These are phyloP conservation scores for Agrotis clavis DNA, from an alignment of 2,888 invertebrate genomes.

Conservation along the genomic window DNA sequence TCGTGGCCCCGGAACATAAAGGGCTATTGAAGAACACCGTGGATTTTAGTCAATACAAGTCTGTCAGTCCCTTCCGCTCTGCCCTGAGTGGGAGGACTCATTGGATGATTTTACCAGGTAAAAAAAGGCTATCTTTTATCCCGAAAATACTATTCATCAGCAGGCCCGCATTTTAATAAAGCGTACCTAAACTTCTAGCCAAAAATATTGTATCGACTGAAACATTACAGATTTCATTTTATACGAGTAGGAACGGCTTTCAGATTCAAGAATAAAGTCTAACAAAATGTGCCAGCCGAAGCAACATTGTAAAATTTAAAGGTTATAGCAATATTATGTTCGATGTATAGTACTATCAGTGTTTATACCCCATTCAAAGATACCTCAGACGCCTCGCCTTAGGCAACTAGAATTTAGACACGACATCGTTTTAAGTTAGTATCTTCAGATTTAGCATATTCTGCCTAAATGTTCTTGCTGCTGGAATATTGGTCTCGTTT, in stretches of 20 bases:
- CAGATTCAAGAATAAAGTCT: constrained; percentile 20
- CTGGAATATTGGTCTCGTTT: neutral
- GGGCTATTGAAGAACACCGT: no score
- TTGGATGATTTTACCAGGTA: no score
- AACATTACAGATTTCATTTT: neutral
- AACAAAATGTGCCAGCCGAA: constrained; percentile 3
- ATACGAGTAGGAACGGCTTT: neutral
- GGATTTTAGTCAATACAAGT: no score
- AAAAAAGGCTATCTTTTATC: no score
- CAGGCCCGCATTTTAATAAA: neutral
- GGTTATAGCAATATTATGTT: constrained; percentile 22
- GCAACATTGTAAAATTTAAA: constrained; percentile 29
- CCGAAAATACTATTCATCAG: no score
- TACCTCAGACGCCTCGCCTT: neutral
- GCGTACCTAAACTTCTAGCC: neutral
- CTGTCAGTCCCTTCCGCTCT: neutral
- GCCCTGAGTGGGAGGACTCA: no score
- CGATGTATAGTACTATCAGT: constrained; percentile 11
- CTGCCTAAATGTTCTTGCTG: neutral
- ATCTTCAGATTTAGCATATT: constrained; percentile 5
- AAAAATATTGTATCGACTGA: neutral
- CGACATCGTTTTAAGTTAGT: constrained; percentile 12
- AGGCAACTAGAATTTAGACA: constrained; percentile 12
- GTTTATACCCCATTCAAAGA: constrained; percentile 12
- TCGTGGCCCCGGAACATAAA: no score